Evolutionary conservation across 2,797 vertebrate species (phyloP), one percentile per base, ranked within the genome.

Genomic region (Odontamblyopus rebecca): DNA sequence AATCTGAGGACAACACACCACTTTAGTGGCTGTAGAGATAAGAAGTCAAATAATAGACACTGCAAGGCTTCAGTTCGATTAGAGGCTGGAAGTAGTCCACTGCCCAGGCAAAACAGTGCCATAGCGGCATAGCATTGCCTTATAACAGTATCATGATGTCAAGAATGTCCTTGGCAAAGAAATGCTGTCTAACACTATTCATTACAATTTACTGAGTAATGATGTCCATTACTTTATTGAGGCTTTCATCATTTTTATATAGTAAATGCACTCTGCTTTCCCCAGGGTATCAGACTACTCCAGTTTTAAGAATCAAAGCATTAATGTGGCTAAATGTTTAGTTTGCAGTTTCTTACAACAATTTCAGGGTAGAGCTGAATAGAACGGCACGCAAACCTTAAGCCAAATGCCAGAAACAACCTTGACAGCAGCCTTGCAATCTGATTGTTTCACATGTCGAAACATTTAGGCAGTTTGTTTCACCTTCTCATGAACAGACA

Each of bases 391-490:
- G 95, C 94, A 94, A 96, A 96, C 96, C 84, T 77, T 95, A 91
- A 95, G 94, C 95, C 96, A 96, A 98, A 96, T 94, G 95, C 95
- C 95, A 97, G 97, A 98, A 97, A 97, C 96, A 99, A 98, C 96
- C 96, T 96, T 95, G 94, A 98, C 95, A 94, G 94, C 95, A 97
- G 96, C 95, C 96, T 97, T 95, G 95, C 95, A 89, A 96, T 97
- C 94, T 75, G 91, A 96, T 95, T 95, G 96, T 97, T 97, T 97
- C 97, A 97, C 93, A 96, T 95, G 95, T 95, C 97, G 96, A 98
- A 98, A 99, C 96, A 96, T 96, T 95, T 97, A 98, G 96, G 96
- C 96, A 97, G 95, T 96, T 94, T 98, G 93, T 97, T 95, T 96
- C 93, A 97, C 96, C 95, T 97, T 99, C 96, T 97, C 96, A 97